A percentile compares a stretch with the other conserved stretches of the same genome.
Conservation (phyloP, 2,888 invertebrate species). For the Luffia ferchaultella region DNA sequence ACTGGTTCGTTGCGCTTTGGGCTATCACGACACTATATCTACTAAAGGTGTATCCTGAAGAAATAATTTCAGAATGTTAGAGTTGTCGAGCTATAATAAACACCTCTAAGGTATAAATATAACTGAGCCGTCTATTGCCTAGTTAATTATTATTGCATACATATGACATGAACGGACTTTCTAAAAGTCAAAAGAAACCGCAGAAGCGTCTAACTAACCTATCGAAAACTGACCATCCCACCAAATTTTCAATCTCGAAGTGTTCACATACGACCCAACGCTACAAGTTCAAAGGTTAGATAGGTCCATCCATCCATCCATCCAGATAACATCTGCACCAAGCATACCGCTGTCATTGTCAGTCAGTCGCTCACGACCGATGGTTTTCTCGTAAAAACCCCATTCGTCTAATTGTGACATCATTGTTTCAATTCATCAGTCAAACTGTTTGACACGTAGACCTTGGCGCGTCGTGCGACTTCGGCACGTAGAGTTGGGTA, state of each 20-base stretch:
- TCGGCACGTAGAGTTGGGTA: slow-evolving; percentile 8
- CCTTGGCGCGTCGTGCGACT: slow-evolving; percentile 29
- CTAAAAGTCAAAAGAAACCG: too few species aligned
- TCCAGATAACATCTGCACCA: slow-evolving; percentile 29
- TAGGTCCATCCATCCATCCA: slow-evolving; percentile 22
- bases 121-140: too few species aligned
- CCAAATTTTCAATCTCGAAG: neutral
- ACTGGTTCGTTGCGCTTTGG: too few species aligned
- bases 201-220: too few species aligned
- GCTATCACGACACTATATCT: too few species aligned
- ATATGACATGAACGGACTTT: too few species aligned
- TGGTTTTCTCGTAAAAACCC: slow-evolving; percentile 22
- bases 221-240: neutral
- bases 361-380: slow-evolving; percentile 12
- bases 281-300: slow-evolving; percentile 6
- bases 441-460: slow-evolving; percentile 28
- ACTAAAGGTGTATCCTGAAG: too few species aligned
- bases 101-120: too few species aligned
- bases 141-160: too few species aligned
- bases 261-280: neutral
- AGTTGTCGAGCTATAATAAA: too few species aligned
- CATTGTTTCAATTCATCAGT: slow-evolving; percentile 52
- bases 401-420: slow-evolving; percentile 51
- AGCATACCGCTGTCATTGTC: slow-evolving; percentile 26
- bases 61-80: too few species aligned